Conservation (phyloP, 2,797 vertebrate genomes). For the Discoglossus pictus region DNA sequence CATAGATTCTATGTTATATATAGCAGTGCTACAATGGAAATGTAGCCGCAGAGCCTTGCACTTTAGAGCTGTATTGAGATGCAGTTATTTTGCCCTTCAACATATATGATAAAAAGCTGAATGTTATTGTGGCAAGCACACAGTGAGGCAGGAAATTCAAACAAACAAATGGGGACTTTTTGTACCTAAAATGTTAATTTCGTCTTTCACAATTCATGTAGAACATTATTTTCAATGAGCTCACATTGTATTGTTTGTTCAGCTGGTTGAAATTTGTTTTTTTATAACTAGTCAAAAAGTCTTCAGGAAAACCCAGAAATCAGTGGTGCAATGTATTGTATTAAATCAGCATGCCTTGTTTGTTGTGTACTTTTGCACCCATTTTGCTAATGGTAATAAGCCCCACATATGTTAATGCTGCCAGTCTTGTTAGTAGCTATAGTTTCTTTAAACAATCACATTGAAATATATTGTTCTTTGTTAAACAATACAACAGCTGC, state of each 20-base stretch:
- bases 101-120: not conserved
- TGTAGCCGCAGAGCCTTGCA: not conserved
- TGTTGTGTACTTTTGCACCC: not conserved
- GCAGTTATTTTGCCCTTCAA: constrained; percentile 1
- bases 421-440: constrained; percentile 12
- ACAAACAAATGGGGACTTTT: too few relatives aligned
- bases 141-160: not conserved
- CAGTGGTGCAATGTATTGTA: constrained; percentile 5
- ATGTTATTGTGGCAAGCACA: not conserved
- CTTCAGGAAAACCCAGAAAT: constrained; percentile 4
- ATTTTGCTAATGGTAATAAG: not conserved
- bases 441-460: constrained; percentile 29
- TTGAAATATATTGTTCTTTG: constrained; percentile 24
- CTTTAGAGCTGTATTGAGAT: not conserved
- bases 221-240: not conserved
- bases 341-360: constrained; percentile 28
- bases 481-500: constrained; percentile 26
- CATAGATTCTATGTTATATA: too few relatives aligned
- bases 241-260: constrained; percentile 26
- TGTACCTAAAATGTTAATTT: too few relatives aligned
- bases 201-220: too few relatives aligned
- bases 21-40: too few relatives aligned
- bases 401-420: not conserved
- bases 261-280: constrained; percentile 25
- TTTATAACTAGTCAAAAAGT: not conserved